Conservation (phyloP, 2,113 vertebrate species). For the Barbus barbus region DNA sequence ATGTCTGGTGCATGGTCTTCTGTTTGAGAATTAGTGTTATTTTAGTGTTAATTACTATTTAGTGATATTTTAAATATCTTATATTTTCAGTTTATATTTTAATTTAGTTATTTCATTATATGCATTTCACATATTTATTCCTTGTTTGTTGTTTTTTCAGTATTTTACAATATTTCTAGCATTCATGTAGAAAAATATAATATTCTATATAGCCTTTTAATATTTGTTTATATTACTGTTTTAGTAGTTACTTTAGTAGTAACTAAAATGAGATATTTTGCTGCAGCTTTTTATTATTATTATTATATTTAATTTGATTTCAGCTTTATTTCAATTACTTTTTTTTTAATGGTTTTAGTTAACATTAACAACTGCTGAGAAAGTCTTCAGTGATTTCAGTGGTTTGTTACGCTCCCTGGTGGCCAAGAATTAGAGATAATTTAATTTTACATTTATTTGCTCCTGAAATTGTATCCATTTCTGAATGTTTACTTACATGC, state of each 20-base stretch:
- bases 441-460: neutral
- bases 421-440: neutral
- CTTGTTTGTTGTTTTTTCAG: neutral
- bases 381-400: neutral
- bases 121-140: neutral
- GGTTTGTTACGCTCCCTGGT: neutral
- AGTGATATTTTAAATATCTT: neutral
- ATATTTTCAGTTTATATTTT: neutral
- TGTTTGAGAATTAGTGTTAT: neutral
- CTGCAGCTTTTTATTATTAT: too few relatives aligned
- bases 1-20: too few relatives aligned
- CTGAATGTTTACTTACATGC: neutral
- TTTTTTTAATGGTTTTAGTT: neutral
- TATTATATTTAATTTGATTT: neutral
- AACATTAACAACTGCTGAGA: neutral
- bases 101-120: neutral
- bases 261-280: too few relatives aligned
- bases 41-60: neutral
- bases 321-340: neutral
- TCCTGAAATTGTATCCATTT: neutral
- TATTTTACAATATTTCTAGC: neutral
- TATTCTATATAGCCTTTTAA: neutral
- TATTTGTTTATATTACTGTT: neutral
- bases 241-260: neutral
- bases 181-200: neutral